Conservation (phyloP, 2,797 vertebrate species). For the Phaenicophaeus curvirostris region DNA sequence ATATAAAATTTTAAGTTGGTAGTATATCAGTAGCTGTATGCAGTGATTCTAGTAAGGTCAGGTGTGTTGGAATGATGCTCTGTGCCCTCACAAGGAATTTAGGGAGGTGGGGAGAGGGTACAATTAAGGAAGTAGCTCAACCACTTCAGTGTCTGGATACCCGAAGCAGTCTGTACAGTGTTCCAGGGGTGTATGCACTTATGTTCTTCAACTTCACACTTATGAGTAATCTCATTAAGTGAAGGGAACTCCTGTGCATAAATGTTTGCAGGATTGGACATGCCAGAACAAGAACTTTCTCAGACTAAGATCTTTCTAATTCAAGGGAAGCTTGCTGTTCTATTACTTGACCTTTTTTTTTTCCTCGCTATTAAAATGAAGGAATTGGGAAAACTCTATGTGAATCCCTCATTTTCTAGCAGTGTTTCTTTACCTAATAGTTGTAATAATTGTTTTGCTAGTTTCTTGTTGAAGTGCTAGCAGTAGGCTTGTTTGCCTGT, state of each 20-base stretch:
- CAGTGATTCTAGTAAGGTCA: background rate
- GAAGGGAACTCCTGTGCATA: slow-evolving; percentile 50
- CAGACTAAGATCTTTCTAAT: slow-evolving; percentile 41
- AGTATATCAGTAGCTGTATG: background rate
- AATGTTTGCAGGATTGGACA: slow-evolving; percentile 43
- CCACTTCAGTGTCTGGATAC: background rate
- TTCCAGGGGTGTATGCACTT: slow-evolving; percentile 16
- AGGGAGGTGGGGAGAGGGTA: no score
- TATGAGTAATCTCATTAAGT: slow-evolving; percentile 65
- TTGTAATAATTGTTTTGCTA: background rate
- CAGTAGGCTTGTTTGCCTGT: background rate
- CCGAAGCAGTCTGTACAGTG: background rate
- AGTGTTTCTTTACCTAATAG: background rate
- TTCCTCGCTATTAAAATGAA: background rate
- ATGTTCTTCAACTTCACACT: slow-evolving; percentile 45
- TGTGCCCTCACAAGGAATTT: background rate
- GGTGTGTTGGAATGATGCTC: background rate
- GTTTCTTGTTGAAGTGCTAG: background rate
- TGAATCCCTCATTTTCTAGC: background rate
- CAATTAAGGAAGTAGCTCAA: background rate
- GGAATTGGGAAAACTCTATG: background rate
- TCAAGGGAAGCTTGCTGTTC: slow-evolving; percentile 3
- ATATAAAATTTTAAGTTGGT: background rate
- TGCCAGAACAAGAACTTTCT: slow-evolving; percentile 58
- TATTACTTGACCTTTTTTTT: background rate